Evolutionary conservation across 2,888 invertebrate species (phyloP), one percentile per base, ranked within the genome.

Genomic region (Heliothis peltigera): DNA sequence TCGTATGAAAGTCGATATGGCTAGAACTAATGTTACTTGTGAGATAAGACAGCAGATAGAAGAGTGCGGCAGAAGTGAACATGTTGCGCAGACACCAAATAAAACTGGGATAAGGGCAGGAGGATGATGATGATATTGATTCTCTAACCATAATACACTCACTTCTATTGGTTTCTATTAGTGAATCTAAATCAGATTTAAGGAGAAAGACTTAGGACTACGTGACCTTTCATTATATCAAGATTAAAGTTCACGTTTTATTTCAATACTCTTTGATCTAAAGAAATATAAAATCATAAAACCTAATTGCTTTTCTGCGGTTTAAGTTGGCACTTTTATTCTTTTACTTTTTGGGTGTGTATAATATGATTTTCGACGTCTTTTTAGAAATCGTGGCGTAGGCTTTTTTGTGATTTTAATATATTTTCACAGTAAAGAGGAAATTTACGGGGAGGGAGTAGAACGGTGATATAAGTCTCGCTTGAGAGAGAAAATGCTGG

Each of bases 201-300:
- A n/a, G n/a, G n/a, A n/a, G n/a, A n/a, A n/a, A n/a, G n/a, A n/a
- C n/a, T n/a, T n/a, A n/a, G n/a, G n/a, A n/a, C n/a, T 3, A 35
- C n/a, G 15, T 39, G n/a, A 39, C n/a, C n/a, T 5, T 39, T 46
- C 21, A 10, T 21, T 21, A 15, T 21, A 39, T 22, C 51, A 12
- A 44, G 4, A 42, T 62, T 72, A 59, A 49, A 70, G 56, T 7
- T 2, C 10, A 32, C 49, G 32, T 17, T 35, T 0, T 8, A 7
- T 28, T 53, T 17, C 7, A 7, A 48, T 4, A 12, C 15, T 19
- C 15, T 25, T 54, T 43, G 25, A 65, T 42, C 55, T 66, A 44
- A 78, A 70, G 52, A 25, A 58, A 61, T 75, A 21, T 49, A 35
- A 8, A 15, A 19, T 54, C 49, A 53, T 63, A 63, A 71, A 57